A percentile compares a stretch with the other conserved stretches of the same genome.
Conservation (phyloP, 2,888 invertebrate genomes). For the Tachina grossa region DNA sequence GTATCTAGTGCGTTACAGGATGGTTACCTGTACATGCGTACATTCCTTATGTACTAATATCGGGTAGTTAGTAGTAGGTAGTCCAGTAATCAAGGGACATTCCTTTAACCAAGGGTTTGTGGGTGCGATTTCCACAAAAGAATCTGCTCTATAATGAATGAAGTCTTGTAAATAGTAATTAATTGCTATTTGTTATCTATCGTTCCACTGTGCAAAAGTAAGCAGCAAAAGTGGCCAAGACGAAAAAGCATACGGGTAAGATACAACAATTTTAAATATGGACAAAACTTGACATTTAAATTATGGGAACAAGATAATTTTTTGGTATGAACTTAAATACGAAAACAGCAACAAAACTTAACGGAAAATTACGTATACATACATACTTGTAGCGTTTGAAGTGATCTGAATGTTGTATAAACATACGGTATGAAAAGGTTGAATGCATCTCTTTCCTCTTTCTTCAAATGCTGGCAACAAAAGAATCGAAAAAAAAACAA, state of each 20-base stretch:
- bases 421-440: slow-evolving; percentile 68
- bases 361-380: slow-evolving; percentile 70
- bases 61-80: no score
- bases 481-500: background rate
- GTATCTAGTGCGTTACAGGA: no score
- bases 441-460: slow-evolving; percentile 52
- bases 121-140: no score
- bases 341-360: slow-evolving; percentile 50
- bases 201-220: background rate
- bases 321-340: slow-evolving; percentile 58
- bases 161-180: no score
- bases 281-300: slow-evolving; percentile 82
- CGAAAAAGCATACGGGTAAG: slow-evolving; percentile 40
- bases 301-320: slow-evolving; percentile 81
- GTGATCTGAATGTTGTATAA: slow-evolving; percentile 24
- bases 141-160: no score
- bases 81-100: no score
- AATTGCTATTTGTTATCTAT: background rate
- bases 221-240: slow-evolving; percentile 31
- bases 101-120: no score
- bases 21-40: no score
- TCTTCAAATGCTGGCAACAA: background rate
- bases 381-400: slow-evolving; percentile 45
- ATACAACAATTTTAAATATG: slow-evolving; percentile 80
- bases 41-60: no score